Base-by-base conservation (phyloP, 2,113 vertebrate genomes). In the Perca flavescens region DNA sequence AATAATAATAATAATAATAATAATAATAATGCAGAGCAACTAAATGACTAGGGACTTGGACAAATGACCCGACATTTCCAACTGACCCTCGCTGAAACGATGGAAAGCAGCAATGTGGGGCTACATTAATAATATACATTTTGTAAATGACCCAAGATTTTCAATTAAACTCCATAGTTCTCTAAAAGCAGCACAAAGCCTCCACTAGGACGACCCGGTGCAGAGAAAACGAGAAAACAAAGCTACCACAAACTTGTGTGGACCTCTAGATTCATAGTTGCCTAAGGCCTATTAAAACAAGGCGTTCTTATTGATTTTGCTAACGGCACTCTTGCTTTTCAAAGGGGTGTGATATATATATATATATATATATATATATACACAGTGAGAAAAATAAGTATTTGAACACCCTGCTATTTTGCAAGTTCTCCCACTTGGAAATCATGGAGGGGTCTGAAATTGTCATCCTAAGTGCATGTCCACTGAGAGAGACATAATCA, bases 51-150 rank as follows among this genome's bases (percentile, higher is more conserved):
- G 16, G 15, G 40, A 47, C 57, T 5, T 53, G 31, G 36, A 83
- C 50, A 58, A 87, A 81, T 17, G 40, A 75, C 54, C 62, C 8
- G 49, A 63, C 58, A 63, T 63, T 71, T 68, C n/a, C 43, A 80
- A 34, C n/a, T 61, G 43, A 67, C 36, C 34, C 71, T 66, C 50
- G 16, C 1, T 77, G 28, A 73, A 60, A 86, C 77, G 22, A 63
- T 22, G 34, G 36, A 63, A 56, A 75, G 70, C 83, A 68, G 74
- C 64, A 34, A 52, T 1, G 21, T 62, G 70, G 79, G 67, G 62
- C 53, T 10, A 47, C 60, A 67, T 52, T 61, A 68, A 79, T 58
- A 34, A 65, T 69, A 60, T 6, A 72, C 57, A 82, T 53, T 63
- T 11, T 8, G 58, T 53, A 34, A 77, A 74, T 79, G 70, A 47